Percentiles rank a stretch among this genome's conserved stretches.
Evolutionary conservation across 2,797 vertebrate genomes (phyloP).

Genomic region (Euphonia xanthogaster): DNA sequence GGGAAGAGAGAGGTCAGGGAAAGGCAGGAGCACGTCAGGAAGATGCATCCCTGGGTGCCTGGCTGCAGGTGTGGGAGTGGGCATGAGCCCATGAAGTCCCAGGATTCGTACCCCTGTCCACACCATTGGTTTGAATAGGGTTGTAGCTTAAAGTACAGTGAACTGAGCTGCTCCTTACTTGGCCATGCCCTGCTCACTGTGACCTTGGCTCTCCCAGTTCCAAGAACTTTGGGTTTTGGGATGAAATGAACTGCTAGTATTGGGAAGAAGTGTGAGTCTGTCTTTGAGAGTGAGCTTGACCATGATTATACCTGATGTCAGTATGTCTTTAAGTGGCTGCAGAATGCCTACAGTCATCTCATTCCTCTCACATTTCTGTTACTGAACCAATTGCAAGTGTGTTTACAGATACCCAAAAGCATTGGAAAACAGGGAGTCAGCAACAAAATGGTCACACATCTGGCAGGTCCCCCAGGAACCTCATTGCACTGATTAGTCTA

Average conservation of each 20-base stretch:
- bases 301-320: neutral
- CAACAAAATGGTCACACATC: neutral
- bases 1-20: neutral
- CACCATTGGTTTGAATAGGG: neutral
- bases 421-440: neutral
- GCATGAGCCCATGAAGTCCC: accelerated
- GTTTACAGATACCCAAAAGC: neutral
- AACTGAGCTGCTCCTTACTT: neutral
- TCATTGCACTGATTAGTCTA: neutral
- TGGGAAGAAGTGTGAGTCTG: neutral
- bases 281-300: neutral
- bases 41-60: neutral
- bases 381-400: neutral
- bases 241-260: neutral
- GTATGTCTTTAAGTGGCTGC: neutral
- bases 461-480: neutral
- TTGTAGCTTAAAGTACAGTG: neutral
- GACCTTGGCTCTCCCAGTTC: neutral
- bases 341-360: neutral
- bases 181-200: accelerated
- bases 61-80: neutral
- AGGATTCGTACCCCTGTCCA: neutral
- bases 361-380: neutral
- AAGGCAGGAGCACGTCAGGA: neutral
- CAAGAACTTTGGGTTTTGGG: neutral